Conservation (phyloP, 2,797 vertebrate genomes). For the Myripristis jacobus region DNA sequence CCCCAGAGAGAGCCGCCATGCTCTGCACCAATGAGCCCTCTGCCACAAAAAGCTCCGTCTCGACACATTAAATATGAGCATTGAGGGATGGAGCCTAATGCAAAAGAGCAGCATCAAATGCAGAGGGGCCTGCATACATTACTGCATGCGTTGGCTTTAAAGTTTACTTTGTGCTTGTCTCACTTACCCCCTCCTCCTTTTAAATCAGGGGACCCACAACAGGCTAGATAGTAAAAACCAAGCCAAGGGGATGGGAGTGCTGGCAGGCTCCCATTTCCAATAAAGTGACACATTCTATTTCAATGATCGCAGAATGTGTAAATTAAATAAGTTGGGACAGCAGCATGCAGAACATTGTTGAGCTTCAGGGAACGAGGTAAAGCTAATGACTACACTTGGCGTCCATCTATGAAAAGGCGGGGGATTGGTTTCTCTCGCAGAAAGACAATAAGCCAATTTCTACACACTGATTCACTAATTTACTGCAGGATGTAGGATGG, state of each 20-base stretch:
- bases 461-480: conserved; percentile 12
- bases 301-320: conserved; percentile 40
- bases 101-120: conserved; percentile 61
- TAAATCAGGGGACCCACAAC: conserved; percentile 36
- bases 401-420: conserved; percentile 11
- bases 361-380: conserved; percentile 18
- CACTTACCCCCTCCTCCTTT: conserved; percentile 41
- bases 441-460: conserved; percentile 12
- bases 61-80: conserved; percentile 67
- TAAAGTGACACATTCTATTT: conserved; percentile 48
- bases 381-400: conserved; percentile 37
- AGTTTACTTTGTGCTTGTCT: conserved; percentile 55
- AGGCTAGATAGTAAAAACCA: conserved; percentile 18
- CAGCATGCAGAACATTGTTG: conserved; percentile 21
- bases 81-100: conserved; percentile 62
- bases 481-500: not conserved
- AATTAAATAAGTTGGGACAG: conserved; percentile 37
- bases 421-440: not conserved
- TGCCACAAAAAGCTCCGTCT: conserved; percentile 55
- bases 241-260: conserved; percentile 21
- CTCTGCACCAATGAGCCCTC: conserved; percentile 58
- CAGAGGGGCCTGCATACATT: conserved; percentile 57
- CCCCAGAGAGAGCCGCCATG: conserved; percentile 60
- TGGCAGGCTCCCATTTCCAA: conserved; percentile 53
- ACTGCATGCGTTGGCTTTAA: conserved; percentile 46